Conservation (phyloP, 2,888 invertebrate species). For the Xestia c-nigrum region DNA sequence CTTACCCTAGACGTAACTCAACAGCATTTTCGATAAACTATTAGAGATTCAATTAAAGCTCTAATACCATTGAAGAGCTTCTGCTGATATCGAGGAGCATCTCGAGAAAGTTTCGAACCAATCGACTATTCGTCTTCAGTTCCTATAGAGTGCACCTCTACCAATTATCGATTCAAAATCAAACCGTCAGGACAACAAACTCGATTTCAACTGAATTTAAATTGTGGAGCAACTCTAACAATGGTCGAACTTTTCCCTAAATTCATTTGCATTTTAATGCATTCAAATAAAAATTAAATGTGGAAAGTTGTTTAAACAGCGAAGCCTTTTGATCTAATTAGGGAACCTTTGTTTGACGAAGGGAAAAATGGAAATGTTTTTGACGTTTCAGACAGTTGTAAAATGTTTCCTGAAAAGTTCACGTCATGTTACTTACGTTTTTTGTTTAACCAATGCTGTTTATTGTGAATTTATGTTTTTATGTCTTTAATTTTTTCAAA, state of each 20-base stretch:
- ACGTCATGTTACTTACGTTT: conserved; percentile 13
- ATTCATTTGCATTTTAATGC: conserved; percentile 67
- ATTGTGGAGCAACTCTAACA: conserved; percentile 53
- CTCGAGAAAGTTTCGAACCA: conserved; percentile 50
- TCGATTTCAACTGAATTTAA: conserved; percentile 47
- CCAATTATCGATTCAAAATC: conserved; percentile 53
- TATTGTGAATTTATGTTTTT: background rate
- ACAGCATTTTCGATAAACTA: background rate
- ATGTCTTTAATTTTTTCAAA: too few relatives aligned
- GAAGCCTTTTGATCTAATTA: conserved; percentile 44
- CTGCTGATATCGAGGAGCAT: conserved; percentile 34
- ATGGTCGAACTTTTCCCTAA: conserved; percentile 53
- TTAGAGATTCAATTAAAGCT: conserved; percentile 26
- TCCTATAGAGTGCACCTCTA: conserved; percentile 39
- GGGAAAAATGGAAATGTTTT: conserved; percentile 37
- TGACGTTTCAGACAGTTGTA: conserved; percentile 29
- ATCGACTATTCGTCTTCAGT: conserved; percentile 30
- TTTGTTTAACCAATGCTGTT: background rate
- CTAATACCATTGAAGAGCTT: conserved; percentile 13
- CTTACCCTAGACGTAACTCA: background rate
- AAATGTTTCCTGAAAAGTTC: conserved; percentile 32
- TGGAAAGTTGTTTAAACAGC: conserved; percentile 54
- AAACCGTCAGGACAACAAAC: conserved; percentile 35
- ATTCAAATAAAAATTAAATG: conserved; percentile 54
- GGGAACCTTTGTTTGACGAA: conserved; percentile 40